A percentile compares a stretch with the other conserved stretches of the same genome.
Conservation (phyloP, 2,797 vertebrate genomes). For the Enteromius fasciolatus region DNA sequence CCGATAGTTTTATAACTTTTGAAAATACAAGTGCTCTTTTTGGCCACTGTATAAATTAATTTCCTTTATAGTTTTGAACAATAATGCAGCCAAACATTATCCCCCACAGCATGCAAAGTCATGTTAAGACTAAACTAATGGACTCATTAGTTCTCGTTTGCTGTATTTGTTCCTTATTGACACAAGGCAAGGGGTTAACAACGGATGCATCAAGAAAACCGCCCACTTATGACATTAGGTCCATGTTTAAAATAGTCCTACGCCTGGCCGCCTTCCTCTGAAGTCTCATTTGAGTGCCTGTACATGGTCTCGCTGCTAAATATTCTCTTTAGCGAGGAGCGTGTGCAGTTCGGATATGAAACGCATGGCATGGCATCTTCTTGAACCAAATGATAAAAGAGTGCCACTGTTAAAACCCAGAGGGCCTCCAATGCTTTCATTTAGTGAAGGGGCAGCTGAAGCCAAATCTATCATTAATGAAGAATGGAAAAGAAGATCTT, state of each 20-base stretch:
- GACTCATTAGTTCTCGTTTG: slow-evolving; percentile 1
- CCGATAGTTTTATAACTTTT: too few relatives aligned
- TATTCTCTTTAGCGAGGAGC: slow-evolving; percentile 31
- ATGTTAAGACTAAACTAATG: neutral
- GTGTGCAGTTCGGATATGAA: slow-evolving; percentile 11
- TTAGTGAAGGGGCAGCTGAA: slow-evolving; percentile 34
- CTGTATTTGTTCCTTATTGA: slow-evolving; percentile 28
- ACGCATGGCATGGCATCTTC: slow-evolving; percentile 36
- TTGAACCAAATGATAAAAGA: slow-evolving; percentile 41
- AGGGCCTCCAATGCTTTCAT: slow-evolving; percentile 35
- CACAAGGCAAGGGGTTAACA: slow-evolving; percentile 14
- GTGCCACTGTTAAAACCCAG: slow-evolving; percentile 33
- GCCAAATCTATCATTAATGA: slow-evolving; percentile 29
- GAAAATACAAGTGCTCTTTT: too few relatives aligned
- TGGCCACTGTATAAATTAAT: too few relatives aligned
- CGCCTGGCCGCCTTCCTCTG: neutral
- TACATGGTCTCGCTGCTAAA: slow-evolving; percentile 26
- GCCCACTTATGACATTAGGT: slow-evolving; percentile 15
- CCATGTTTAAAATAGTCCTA: slow-evolving; percentile 20
- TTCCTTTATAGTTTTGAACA: neutral
- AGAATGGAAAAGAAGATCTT: slow-evolving; percentile 32
- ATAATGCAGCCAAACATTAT: neutral
- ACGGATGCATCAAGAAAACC: neutral
- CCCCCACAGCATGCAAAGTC: neutral
- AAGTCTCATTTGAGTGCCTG: slow-evolving; percentile 3